These are phyloP conservation scores for Hydrolagus colliei DNA, from an alignment of 2,797 vertebrate genomes.

Conservation along the genomic window DNA sequence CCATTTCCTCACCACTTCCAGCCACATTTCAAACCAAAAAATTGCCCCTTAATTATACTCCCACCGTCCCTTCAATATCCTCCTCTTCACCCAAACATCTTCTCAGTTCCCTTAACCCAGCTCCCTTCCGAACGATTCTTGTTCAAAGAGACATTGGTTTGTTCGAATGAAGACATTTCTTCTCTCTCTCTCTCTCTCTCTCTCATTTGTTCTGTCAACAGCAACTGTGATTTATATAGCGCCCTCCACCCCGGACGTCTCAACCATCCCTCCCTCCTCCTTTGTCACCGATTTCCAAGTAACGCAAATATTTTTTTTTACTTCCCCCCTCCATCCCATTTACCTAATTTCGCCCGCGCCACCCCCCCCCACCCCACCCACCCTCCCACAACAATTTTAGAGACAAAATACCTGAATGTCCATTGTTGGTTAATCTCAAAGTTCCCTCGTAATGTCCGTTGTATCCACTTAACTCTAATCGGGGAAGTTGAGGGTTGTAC, in stretches of 20 bases:
- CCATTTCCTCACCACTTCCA: too few relatives aligned
- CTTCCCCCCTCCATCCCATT: background rate
- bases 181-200: too few relatives aligned
- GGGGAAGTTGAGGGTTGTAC: constrained; percentile 55
- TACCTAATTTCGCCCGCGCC: background rate
- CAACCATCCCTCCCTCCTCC: background rate
- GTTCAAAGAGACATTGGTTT: too few relatives aligned
- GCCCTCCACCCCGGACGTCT: too few relatives aligned
- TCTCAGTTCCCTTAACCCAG: too few relatives aligned
- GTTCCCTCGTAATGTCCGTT: constrained; percentile 44
- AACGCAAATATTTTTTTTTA: background rate
- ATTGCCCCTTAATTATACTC: too few relatives aligned
- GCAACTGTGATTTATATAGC: background rate
- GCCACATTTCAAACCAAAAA: too few relatives aligned
- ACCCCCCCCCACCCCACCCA: background rate
- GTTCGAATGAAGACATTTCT: too few relatives aligned
- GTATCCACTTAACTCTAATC: constrained; percentile 65
- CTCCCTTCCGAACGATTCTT: too few relatives aligned
- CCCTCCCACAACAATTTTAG: background rate
- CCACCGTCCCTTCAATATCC: too few relatives aligned
- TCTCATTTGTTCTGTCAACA: background rate
- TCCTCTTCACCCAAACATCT: too few relatives aligned
- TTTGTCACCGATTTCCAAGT: background rate
- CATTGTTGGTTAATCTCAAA: constrained; percentile 75
- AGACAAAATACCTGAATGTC: constrained; percentile 68